Percentiles rank a stretch among this genome's conserved stretches.
phyloP scores from a whole-genome alignment of 2,797 vertebrate species.

The Hydrophis major region DNA sequence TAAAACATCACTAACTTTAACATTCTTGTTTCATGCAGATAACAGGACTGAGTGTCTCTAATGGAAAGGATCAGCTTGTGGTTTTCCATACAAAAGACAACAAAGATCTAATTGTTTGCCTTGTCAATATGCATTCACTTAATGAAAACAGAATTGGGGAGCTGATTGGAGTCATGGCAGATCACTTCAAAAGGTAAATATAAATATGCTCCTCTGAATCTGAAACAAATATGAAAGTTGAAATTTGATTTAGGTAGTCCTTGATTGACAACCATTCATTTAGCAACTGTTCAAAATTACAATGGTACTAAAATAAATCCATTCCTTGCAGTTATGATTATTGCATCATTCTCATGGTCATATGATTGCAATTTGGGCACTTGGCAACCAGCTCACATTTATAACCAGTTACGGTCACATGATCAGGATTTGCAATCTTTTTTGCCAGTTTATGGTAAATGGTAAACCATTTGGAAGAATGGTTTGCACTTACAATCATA shows the following conservation, averaged over 20 bases:
- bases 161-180: slow-evolving; percentile 89
- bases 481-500: not conserved
- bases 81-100: slow-evolving; percentile 97
- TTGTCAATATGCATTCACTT: slow-evolving; percentile 84
- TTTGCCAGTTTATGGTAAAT: not conserved
- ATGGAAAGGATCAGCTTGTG: slow-evolving; percentile 95
- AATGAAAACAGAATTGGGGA: slow-evolving; percentile 91
- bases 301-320: not conserved
- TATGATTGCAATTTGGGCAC: not conserved
- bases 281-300: not conserved
- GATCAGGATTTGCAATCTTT: not conserved
- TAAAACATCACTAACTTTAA: not conserved
- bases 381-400: not conserved
- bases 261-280: not conserved
- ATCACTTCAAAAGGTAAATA: slow-evolving; percentile 92
- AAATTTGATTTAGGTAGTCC: not conserved
- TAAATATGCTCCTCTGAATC: not conserved
- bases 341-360: not conserved
- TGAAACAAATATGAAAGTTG: not conserved
- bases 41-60: slow-evolving; percentile 92
- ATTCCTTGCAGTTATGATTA: not conserved
- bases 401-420: not conserved
- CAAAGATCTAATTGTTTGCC: slow-evolving; percentile 92
- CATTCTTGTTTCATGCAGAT: slow-evolving; percentile 68
- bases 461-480: not conserved